phyloP scores from a whole-genome alignment of 2,797 vertebrate species.

The Ctenochaetus hawaiiensis region DNA sequence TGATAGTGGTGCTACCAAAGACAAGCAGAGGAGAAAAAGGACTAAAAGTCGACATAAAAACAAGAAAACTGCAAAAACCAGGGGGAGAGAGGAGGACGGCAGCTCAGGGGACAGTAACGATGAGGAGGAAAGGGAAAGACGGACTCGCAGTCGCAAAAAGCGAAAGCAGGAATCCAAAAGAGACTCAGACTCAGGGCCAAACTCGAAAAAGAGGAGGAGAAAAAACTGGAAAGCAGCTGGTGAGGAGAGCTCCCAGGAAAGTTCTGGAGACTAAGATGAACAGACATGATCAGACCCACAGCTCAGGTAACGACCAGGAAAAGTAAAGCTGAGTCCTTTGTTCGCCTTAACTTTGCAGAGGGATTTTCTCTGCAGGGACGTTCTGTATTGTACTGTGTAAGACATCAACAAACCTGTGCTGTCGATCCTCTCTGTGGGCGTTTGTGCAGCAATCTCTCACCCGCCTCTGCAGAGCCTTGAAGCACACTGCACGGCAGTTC shows the following conservation, averaged over 20 bases:
- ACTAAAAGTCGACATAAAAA: conserved; percentile 78
- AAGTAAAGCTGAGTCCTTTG: conserved; percentile 42
- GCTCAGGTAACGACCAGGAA: conserved; percentile 47
- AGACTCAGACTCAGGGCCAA: conserved; percentile 58
- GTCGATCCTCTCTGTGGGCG: conserved; percentile 43
- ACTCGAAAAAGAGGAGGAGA: conserved; percentile 84
- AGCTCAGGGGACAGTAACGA: conserved; percentile 84
- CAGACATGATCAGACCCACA: conserved; percentile 9
- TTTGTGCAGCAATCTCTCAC: conserved; percentile 53
- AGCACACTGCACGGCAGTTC: conserved; percentile 30
- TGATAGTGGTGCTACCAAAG: conserved; percentile 51
- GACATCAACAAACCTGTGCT: conserved; percentile 61
- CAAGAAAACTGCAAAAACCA: conserved; percentile 79
- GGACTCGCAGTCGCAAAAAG: conserved; percentile 75
- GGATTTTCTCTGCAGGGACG: conserved; percentile 39
- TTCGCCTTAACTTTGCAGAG: conserved; percentile 42
- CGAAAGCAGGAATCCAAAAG: conserved; percentile 70
- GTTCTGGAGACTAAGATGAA: conserved; percentile 85
- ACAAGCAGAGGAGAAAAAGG: conserved; percentile 77
- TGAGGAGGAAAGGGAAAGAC: conserved; percentile 57
- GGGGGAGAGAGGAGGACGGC: conserved; percentile 80
- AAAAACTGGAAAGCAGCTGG: conserved; percentile 92
- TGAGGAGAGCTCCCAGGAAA: conserved; percentile 87
- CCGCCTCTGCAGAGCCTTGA: conserved; percentile 47
- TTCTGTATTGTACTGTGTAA: conserved; percentile 51